Conservation (phyloP, 2,797 vertebrate species). For the Gephyroberyx darwinii region DNA sequence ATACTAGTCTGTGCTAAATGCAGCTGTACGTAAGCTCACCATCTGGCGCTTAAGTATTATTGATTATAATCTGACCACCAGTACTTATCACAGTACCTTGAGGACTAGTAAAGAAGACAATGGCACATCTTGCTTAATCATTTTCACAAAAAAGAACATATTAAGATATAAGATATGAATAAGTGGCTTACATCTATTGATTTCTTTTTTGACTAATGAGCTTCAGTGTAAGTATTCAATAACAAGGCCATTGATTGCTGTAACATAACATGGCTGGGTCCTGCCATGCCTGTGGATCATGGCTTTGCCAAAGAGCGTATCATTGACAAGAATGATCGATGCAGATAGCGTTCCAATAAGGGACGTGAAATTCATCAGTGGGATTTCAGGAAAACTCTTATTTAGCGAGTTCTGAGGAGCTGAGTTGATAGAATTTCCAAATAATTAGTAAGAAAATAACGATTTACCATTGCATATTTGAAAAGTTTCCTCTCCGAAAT, state of each 20-base stretch:
- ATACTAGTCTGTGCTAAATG: constrained; percentile 36
- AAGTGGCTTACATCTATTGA: constrained; percentile 67
- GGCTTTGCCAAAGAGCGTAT: constrained; percentile 56
- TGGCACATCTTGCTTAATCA: constrained; percentile 75
- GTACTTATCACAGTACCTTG: constrained; percentile 22
- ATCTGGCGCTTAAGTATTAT: constrained; percentile 40
- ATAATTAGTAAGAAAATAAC: constrained; percentile 43
- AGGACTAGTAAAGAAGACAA: constrained; percentile 50
- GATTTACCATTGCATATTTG: neutral
- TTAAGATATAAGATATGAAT: constrained; percentile 75
- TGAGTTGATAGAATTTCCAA: constrained; percentile 22
- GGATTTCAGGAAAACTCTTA: constrained; percentile 34
- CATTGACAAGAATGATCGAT: constrained; percentile 70
- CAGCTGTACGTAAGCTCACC: constrained; percentile 13
- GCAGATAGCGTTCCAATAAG: constrained; percentile 48
- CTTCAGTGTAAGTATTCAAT: constrained; percentile 75
- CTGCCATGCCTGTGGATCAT: constrained; percentile 51
- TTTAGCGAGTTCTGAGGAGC: neutral
- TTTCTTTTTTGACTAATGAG: constrained; percentile 75
- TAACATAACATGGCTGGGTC: constrained; percentile 68
- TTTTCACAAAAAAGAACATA: constrained; percentile 70
- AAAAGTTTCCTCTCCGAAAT: constrained; percentile 3
- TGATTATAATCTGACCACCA: constrained; percentile 43
- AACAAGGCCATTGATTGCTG: constrained; percentile 74
- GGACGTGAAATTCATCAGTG: constrained; percentile 50